phyloP scores from a whole-genome alignment of 2,888 invertebrate species.

The Eremobia ochroleuca region DNA sequence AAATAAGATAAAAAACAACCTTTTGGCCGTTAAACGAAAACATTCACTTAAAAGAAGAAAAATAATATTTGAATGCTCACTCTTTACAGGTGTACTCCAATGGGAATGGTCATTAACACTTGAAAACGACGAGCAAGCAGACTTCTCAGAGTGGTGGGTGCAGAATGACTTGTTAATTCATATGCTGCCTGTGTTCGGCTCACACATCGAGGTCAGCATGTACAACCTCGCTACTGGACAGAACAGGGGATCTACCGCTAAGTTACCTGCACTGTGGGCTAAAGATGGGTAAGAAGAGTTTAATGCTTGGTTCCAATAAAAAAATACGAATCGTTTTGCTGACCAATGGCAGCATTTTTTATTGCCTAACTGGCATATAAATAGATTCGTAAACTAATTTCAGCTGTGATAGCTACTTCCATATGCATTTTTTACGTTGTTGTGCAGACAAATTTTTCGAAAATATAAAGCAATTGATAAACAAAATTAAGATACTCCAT shows the following conservation, averaged over 20 bases:
- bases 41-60: not conserved
- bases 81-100: conserved; percentile 90
- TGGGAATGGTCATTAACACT: conserved; percentile 94
- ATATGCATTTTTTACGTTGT: no score
- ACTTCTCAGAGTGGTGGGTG: conserved; percentile 91
- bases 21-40: not conserved
- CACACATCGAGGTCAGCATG: conserved; percentile 92
- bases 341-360: not conserved
- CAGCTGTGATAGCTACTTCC: no score
- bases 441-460: no score
- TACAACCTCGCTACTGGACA: conserved; percentile 92
- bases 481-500: no score
- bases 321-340: not conserved
- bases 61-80: not conserved
- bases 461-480: no score
- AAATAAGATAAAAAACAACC: not conserved
- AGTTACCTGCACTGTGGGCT: conserved; percentile 92
- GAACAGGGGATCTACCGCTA: conserved; percentile 89
- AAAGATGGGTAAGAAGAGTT: conserved; percentile 81
- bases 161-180: conserved; percentile 91
- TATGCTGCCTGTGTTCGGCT: conserved; percentile 91
- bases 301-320: not conserved
- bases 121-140: conserved; percentile 82
- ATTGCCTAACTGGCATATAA: not conserved
- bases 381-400: not conserved